These are phyloP conservation scores for Epizoanthus fatuus DNA, from an alignment of 92 coral and sea anemone genomes.

Conservation along the genomic window DNA sequence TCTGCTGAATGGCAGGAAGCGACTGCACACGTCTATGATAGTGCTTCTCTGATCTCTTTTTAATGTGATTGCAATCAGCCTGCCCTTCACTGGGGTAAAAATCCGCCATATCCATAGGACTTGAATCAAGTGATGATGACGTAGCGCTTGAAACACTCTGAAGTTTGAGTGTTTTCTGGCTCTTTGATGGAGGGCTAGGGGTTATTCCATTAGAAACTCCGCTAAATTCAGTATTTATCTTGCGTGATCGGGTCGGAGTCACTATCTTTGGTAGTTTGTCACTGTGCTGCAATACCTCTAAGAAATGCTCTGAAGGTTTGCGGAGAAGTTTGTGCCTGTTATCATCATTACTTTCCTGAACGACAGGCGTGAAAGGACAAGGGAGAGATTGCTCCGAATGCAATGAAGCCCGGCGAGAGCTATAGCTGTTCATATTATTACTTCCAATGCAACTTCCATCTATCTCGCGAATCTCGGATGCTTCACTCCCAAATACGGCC, in stretches of 20 bases:
- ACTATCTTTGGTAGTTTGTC: conserved; percentile 28
- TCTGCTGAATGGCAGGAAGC: conserved; percentile 30
- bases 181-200: background rate
- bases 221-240: conserved; percentile 6
- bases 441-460: conserved; percentile 1
- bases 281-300: conserved; percentile 22
- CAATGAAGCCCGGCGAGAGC: background rate
- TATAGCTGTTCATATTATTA: background rate
- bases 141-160: conserved; percentile 31
- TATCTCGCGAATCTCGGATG: conserved; percentile 3
- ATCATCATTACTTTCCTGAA: background rate
- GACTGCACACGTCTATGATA: conserved; percentile 27
- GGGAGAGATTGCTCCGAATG: conserved; percentile 4
- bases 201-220: background rate
- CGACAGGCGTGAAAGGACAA: conserved; percentile 12
- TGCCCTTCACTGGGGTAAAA: conserved; percentile 6
- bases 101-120: conserved; percentile 13
- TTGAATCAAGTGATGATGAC: conserved; percentile 26
- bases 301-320: conserved; percentile 35
- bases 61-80: background rate
- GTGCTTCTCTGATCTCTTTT: conserved; percentile 10
- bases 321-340: conserved; percentile 17
- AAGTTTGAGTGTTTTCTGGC: background rate
- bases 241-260: conserved; percentile 12
- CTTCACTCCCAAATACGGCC: background rate